Evolutionary conservation across 2,113 vertebrate species (phyloP), one percentile per base, ranked within the genome.

Genomic region (Dasyprocta punctata): DNA sequence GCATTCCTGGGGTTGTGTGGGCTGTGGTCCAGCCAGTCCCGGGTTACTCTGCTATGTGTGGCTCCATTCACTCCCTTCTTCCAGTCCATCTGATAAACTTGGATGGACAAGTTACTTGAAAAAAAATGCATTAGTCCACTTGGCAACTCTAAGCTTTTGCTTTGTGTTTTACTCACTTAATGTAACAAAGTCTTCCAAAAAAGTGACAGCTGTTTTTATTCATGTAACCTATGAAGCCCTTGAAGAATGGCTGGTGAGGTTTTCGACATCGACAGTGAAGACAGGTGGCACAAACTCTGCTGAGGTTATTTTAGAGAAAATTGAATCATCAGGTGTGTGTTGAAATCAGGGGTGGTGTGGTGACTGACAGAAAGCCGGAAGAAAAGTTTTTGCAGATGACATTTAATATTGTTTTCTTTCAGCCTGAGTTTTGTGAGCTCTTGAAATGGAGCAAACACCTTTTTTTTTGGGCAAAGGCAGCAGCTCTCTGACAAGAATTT

Each of bases 131-230:
- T 88, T 47, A 10, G 16, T 61, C 19, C 7, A 54, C 22, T 60
- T 69, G 10, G 11, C 36, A 67, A n/a, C 28, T 56, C 20, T 63
- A 3, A 92, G 11, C 54, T 65, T 96, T 63, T 67, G n/a, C 84
- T 92, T 90, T 83, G 61, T 92, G 87, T 71, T 88, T 81, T 26
- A 49, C 17, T 26, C 17, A 8, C 38, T 78, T 93, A 77, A n/a
- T 73, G 33, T 60, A 65, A 30, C 12, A 49, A 92, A 96, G 41
- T 81, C 69, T 94, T 86, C 0, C 4, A 83, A 44, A 22, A 92
- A 86, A 83, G 30, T 65, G 28, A 30, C 61, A 67, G 60, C 41
- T 89, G 7, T 82, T 71, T 94, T 77, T 86, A 86, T 80, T 78
- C 26, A 2, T 3, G 1, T 33, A n/a, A 19, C 30, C 24, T 26